Conservation (phyloP, 2,797 vertebrate species). For the Brotula barbata region DNA sequence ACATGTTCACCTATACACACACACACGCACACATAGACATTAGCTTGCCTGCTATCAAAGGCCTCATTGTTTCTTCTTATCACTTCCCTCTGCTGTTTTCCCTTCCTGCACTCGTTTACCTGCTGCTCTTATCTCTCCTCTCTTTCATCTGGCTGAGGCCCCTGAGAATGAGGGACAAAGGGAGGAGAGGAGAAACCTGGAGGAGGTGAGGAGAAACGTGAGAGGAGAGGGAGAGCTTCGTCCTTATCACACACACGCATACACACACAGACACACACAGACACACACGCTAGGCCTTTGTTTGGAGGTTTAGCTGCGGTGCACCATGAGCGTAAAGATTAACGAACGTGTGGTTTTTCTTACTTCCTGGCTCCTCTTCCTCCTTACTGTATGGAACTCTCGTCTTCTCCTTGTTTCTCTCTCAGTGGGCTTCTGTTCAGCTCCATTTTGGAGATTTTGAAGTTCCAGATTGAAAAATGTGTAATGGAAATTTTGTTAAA, state of each 20-base stretch:
- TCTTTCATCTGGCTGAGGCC: conserved; percentile 77
- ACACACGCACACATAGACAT: conserved; percentile 30
- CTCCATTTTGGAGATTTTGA: no score
- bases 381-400: conserved; percentile 42
- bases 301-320: conserved; percentile 56
- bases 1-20: conserved; percentile 16
- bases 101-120: conserved; percentile 72
- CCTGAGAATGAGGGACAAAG: conserved; percentile 37
- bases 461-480: no score
- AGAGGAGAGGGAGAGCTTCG: conserved; percentile 45
- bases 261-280: conserved; percentile 43
- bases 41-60: conserved; percentile 63
- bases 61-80: conserved; percentile 72
- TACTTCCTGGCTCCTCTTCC: conserved; percentile 37
- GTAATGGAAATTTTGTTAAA: no score
- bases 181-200: conserved; percentile 36
- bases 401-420: no score
- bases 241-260: no score
- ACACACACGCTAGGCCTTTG: conserved; percentile 66
- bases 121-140: conserved; percentile 66
- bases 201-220: background rate
- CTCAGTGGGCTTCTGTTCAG: no score
- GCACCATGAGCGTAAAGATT: conserved; percentile 75
- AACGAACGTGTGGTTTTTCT: conserved; percentile 68
- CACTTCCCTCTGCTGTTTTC: conserved; percentile 65